These are phyloP conservation scores for Stegostoma tigrinum DNA, from an alignment of 2,113 vertebrate genomes.

Conservation along the genomic window DNA sequence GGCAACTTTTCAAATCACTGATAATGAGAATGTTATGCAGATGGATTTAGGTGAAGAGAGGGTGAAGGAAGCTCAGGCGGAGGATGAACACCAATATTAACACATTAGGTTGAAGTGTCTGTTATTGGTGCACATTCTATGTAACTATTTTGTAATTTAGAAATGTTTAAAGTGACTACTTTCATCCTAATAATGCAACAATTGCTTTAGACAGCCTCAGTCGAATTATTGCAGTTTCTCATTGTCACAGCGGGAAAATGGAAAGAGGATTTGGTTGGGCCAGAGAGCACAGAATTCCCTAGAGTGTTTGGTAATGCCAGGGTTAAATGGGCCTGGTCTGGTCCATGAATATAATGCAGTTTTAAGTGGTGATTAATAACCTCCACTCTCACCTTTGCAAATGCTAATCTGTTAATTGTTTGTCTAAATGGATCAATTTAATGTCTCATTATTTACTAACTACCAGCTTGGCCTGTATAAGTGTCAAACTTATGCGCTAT, in stretches of 20 bases:
- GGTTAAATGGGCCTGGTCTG: background rate
- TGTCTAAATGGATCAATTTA: slow-evolving; percentile 30
- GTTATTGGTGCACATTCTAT: background rate
- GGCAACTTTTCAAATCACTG: too few relatives aligned
- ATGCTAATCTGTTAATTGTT: slow-evolving; percentile 37
- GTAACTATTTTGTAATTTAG: background rate
- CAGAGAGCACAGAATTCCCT: background rate
- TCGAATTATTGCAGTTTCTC: background rate
- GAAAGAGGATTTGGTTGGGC: background rate
- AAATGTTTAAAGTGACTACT: background rate
- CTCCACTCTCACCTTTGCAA: slow-evolving; percentile 31
- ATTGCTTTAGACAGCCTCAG: background rate
- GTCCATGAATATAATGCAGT: background rate
- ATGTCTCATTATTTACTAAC: slow-evolving; percentile 33
- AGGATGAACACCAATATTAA: background rate
- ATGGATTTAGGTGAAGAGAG: background rate
- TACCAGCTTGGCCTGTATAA: slow-evolving; percentile 12
- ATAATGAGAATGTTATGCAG: background rate
- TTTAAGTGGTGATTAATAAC: slow-evolving; percentile 35
- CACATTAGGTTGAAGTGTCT: background rate
- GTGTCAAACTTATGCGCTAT: slow-evolving; percentile 10
- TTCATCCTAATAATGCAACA: background rate
- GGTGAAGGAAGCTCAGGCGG: background rate
- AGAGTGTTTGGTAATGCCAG: background rate
- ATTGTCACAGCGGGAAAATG: background rate